Evolutionary conservation across 2,113 vertebrate genomes (phyloP).

Genomic region (Prionailurus viverrinus): DNA sequence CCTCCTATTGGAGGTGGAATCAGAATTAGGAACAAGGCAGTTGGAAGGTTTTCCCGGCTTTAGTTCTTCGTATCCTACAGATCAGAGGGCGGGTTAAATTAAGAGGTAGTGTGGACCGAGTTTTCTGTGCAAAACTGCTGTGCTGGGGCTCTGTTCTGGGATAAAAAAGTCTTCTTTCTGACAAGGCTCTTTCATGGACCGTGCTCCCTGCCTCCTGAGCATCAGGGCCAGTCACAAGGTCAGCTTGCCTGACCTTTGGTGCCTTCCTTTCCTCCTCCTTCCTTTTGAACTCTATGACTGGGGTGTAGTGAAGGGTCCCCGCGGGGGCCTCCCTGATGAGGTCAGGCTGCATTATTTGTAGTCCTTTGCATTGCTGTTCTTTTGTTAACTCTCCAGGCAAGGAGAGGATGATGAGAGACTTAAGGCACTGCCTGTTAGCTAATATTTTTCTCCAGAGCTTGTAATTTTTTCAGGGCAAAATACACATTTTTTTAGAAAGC

Average conservation of each 20-base stretch:
- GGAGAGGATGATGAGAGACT: background rate
- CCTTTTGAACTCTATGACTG: background rate
- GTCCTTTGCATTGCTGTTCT: background rate
- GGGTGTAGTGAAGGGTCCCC: background rate
- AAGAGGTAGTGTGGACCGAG: too few species aligned
- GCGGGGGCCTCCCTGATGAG: background rate
- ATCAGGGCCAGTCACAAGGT: background rate
- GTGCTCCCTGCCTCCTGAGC: too few species aligned
- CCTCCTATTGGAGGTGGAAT: background rate
- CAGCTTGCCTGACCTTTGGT: background rate
- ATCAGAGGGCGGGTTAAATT: background rate
- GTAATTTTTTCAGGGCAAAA: background rate
- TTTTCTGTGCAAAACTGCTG: fast-evolving
- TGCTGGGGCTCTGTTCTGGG: background rate
- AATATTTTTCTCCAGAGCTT: background rate
- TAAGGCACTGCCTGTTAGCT: background rate
- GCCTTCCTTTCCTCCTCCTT: background rate
- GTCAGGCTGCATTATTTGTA: background rate
- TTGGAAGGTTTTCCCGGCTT: background rate
- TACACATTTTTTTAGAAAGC: background rate
- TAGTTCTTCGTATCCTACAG: background rate
- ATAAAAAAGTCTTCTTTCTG: background rate
- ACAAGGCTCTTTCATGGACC: background rate
- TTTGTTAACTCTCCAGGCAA: background rate
- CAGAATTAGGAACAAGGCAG: background rate